Base-by-base conservation (phyloP, 2,888 invertebrate genomes). In the Pachydiplax longipennis region DNA sequence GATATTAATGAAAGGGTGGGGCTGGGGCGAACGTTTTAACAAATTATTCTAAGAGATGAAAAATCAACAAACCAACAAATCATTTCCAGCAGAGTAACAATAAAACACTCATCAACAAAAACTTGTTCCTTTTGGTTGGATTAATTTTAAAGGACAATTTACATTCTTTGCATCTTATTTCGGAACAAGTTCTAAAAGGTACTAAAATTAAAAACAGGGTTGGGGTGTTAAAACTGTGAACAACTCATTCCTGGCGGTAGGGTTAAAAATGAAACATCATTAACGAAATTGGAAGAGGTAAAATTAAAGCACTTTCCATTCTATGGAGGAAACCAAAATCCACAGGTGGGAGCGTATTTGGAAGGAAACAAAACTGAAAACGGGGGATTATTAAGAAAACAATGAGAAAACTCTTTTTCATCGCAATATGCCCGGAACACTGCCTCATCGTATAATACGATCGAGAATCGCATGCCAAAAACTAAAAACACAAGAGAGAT, bases 1-100 rank as follows among this genome's bases (percentile, higher is more conserved):
- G 61, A 12, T 61, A 22, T 87, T 40, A 22, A 53, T 53, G 53
- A 37, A 87, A 15, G 22, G 37, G 61, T 22, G 61, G 87, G 87
- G 22, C 31, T 25, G 87, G 58, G 87, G 37, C 61, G 73, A 31
- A 31, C 25, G 5, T 87, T 87, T 37, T 37, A n/a, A 87, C 87
- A 65, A 87, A 87, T 83, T 61, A 87, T 87, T 87, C 61, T 35
- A 83, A 44, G 22, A 31, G 31, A 83, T 15, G 18, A 58, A 83
- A 44, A 87, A 61, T 87, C 35, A 25, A 87, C 58, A 83, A 73
- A 73, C 73, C 73, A 73, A 73, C 73, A 73, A 73, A 73, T 73
- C 73, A 73, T 73, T 73, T 73, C 31, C 73, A 73, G 73, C 73
- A 73, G 73, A 25, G 73, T 25, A 31, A 31, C 25, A 25, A 31